phyloP scores from a whole-genome alignment of 2,113 vertebrate genomes.

The Arvicanthis niloticus region DNA sequence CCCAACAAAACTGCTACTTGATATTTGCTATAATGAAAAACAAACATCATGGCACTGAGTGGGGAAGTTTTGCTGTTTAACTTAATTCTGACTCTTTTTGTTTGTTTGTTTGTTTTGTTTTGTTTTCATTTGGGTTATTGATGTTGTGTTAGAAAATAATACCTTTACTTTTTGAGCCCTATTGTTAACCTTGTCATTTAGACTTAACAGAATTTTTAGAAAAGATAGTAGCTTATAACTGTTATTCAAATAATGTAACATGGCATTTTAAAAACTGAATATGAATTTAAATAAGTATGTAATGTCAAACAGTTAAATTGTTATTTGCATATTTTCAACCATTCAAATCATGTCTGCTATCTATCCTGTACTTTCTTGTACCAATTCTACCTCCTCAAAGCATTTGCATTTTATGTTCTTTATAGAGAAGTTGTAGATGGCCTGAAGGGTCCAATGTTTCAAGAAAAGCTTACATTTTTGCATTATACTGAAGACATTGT shows the following conservation, averaged over 20 bases:
- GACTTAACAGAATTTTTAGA: not conserved
- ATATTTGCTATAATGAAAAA: not conserved
- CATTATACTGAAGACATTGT: not conserved
- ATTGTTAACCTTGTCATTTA: not conserved
- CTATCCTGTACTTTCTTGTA: rapidly evolving
- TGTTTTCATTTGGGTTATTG: not conserved
- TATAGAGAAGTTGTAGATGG: not conserved
- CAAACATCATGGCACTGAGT: not conserved
- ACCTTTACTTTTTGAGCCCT: not conserved
- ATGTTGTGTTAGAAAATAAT: not conserved
- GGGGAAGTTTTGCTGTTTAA: not conserved
- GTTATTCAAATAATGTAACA: not conserved
- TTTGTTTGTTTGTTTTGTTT: too few species aligned
- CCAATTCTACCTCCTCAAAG: not conserved
- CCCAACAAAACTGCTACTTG: not conserved
- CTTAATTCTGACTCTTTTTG: not conserved
- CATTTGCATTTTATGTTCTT: not conserved
- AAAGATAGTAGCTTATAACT: not conserved
- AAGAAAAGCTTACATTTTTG: not conserved
- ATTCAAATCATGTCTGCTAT: not conserved
- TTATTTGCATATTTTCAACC: not conserved
- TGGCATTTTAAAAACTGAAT: not conserved
- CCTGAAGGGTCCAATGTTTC: not conserved
- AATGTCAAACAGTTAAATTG: not conserved
- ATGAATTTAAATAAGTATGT: not conserved